Percentiles rank a stretch among this genome's conserved stretches.
phyloP scores from a whole-genome alignment of 1,140 invertebrate species.

The Zophobas atratus region DNA sequence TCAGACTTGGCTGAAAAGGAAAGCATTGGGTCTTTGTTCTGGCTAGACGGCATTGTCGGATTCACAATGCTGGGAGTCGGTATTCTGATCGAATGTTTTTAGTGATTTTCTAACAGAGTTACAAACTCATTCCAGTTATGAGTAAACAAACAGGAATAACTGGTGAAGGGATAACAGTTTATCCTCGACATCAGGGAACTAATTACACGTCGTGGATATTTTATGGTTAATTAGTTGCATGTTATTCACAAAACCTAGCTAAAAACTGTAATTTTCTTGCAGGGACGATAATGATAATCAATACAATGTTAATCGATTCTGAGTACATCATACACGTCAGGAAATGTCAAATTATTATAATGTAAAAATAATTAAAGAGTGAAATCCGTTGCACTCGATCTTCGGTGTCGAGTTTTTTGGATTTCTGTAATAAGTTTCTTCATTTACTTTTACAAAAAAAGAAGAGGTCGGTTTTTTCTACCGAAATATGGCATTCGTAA shows the following conservation, averaged over 20 bases:
- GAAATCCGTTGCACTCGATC: no score
- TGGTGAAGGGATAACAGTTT: neutral
- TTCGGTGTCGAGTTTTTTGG: no score
- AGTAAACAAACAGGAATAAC: neutral
- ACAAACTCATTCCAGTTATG: neutral
- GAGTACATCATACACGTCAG: no score
- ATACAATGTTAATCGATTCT: no score
- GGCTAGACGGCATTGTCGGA: conserved; percentile 16
- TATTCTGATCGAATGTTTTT: neutral
- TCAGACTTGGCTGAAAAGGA: conserved; percentile 27
- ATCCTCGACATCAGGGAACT: neutral
- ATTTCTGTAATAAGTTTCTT: no score
- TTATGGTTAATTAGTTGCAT: neutral
- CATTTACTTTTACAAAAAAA: no score
- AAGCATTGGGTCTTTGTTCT: conserved; percentile 25
- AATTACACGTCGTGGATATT: neutral
- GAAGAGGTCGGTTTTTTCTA: no score
- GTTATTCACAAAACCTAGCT: neutral
- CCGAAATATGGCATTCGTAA: no score
- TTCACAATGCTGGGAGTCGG: conserved; percentile 24
- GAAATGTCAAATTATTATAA: no score
- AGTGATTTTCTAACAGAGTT: neutral
- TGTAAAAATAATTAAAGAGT: no score
- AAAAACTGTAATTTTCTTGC: no score
- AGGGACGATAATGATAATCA: no score